Percentiles rank a stretch among this genome's conserved stretches.
Conservation (phyloP, 2,797 vertebrate genomes). For the Coilia nasus region DNA sequence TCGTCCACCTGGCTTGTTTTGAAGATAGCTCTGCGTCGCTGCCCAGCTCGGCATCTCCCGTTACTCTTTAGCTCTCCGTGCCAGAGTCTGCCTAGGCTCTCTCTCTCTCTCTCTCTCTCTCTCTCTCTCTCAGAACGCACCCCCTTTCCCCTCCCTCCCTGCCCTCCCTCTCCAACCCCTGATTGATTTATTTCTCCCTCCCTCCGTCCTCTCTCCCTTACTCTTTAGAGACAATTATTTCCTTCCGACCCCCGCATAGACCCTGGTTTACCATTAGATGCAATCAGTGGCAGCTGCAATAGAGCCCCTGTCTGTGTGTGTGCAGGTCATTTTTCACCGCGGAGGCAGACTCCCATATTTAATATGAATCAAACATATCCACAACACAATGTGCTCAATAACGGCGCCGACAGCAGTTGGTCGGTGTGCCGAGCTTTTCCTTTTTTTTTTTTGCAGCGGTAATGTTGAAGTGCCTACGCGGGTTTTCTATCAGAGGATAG, state of each 20-base stretch:
- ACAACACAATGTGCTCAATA: slow-evolving; percentile 45
- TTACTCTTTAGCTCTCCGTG: not conserved
- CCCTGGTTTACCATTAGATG: slow-evolving; percentile 45
- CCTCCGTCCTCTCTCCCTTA: not conserved
- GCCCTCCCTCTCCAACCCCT: not conserved
- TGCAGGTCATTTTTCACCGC: slow-evolving; percentile 52
- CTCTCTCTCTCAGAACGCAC: no score
- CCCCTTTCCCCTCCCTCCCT: no score
- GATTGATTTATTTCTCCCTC: slow-evolving; percentile 20
- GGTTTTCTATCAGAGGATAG: slow-evolving; percentile 42
- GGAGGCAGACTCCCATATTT: slow-evolving; percentile 34
- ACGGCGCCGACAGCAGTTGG: slow-evolving; percentile 29
- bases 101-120: slow-evolving; percentile 29
- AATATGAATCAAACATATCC: slow-evolving; percentile 44
- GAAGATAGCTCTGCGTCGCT: not conserved
- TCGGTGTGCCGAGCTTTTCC: slow-evolving; percentile 22
- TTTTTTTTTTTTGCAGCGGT: not conserved
- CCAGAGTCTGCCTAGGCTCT: not conserved
- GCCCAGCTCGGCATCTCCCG: not conserved
- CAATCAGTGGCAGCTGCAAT: slow-evolving; percentile 41
- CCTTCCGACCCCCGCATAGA: slow-evolving; percentile 22
- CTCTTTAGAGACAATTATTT: slow-evolving; percentile 25
- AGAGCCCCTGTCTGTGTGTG: slow-evolving; percentile 28
- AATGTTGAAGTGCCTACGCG: slow-evolving; percentile 35
- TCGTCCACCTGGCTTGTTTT: not conserved